Evolutionary conservation across 2,888 invertebrate species (phyloP).

Genomic region (Orchesellides sinensis): DNA sequence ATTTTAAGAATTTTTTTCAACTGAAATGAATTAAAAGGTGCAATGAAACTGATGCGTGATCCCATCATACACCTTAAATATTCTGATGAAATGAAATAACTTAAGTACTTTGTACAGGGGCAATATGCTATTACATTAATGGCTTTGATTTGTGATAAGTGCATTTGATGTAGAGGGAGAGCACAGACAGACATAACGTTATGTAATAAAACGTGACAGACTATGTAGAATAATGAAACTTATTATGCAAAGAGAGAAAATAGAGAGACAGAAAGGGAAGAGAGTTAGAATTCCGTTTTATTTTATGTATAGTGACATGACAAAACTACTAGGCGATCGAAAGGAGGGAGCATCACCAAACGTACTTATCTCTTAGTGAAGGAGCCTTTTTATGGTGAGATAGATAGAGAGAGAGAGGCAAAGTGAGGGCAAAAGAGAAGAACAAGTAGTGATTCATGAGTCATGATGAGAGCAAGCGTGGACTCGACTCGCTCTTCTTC

Average conservation of each 20-base stretch:
- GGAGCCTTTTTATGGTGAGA: slow-evolving; percentile 61
- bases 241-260: slow-evolving; percentile 47
- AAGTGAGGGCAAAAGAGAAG: slow-evolving; percentile 46
- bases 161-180: too few species aligned
- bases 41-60: too few species aligned
- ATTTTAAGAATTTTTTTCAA: too few species aligned
- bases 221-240: slow-evolving; percentile 22
- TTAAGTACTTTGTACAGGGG: too few species aligned
- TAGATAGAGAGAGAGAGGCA: slow-evolving; percentile 34
- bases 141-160: too few species aligned
- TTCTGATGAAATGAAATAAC: too few species aligned
- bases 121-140: slow-evolving; percentile 19
- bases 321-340: slow-evolving; percentile 20
- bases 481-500: slow-evolving; percentile 65
- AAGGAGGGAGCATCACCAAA: slow-evolving; percentile 52
- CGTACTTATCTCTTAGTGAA: slow-evolving; percentile 61
- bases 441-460: slow-evolving; percentile 56
- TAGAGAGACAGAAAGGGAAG: slow-evolving; percentile 39
- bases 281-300: slow-evolving; percentile 51
- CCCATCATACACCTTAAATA: too few species aligned
- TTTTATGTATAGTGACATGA: slow-evolving; percentile 55
- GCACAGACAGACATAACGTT: neutral
- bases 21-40: too few species aligned
- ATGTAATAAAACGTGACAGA: slow-evolving; percentile 36
- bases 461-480: slow-evolving; percentile 67